Evolutionary conservation across 92 coral and sea anemone species (phyloP).

Genomic region (Heliopora coerulea): DNA sequence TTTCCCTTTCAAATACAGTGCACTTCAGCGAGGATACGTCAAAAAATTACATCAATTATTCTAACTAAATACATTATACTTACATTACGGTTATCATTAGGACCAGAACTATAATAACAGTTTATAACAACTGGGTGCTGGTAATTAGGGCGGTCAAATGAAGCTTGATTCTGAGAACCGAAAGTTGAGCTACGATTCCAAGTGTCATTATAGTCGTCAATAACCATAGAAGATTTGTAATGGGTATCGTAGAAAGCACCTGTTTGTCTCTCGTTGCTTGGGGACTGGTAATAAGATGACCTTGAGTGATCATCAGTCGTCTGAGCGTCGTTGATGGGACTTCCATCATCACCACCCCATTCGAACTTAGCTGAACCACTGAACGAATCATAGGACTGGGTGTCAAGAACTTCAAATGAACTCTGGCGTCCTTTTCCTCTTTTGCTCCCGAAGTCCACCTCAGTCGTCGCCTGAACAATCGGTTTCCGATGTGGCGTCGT

Average conservation of each 20-base stretch:
- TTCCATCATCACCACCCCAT: background rate
- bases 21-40: no score
- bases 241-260: conserved; percentile 8
- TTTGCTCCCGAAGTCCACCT: background rate
- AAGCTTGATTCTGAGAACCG: background rate
- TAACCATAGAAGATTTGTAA: conserved; percentile 15
- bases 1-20: no score
- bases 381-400: conserved; percentile 19
- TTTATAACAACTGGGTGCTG: background rate
- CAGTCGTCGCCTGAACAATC: background rate
- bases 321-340: background rate
- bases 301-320: background rate
- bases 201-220: conserved; percentile 16
- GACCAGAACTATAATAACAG: background rate
- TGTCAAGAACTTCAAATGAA: background rate
- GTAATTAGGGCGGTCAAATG: background rate
- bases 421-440: background rate
- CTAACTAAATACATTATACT: background rate
- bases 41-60: no score
- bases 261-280: background rate
- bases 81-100: background rate
- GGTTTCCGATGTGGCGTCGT: conserved; percentile 4
- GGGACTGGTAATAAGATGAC: conserved; percentile 24
- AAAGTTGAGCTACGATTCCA: conserved; percentile 26
- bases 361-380: conserved; percentile 20